Evolutionary conservation across 2,888 invertebrate species (phyloP).

Genomic region (Scaptomyza parva): DNA sequence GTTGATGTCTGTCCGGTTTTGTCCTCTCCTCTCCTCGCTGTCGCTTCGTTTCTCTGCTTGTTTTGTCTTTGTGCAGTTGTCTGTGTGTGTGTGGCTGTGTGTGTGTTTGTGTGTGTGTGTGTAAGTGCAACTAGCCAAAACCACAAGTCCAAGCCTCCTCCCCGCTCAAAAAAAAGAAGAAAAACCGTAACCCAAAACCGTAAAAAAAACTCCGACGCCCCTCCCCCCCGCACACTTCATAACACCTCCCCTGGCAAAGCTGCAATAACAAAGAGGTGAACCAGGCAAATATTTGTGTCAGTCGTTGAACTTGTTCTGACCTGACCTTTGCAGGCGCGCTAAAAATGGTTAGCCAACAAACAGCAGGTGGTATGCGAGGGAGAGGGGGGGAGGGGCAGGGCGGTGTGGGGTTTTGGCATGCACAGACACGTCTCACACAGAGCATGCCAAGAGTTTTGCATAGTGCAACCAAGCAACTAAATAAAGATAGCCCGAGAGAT

Average conservation of each 20-base stretch:
- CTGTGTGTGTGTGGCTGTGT: neutral
- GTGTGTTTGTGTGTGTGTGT: slow-evolving; percentile 25
- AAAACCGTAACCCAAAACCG: neutral
- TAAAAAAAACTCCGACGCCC: no score
- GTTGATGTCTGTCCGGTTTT: slow-evolving; percentile 43
- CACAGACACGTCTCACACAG: slow-evolving; percentile 49
- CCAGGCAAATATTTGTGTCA: slow-evolving; percentile 72
- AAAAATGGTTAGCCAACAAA: slow-evolving; percentile 5
- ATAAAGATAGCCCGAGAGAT: slow-evolving; percentile 9
- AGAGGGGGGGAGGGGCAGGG: neutral
- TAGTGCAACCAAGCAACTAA: slow-evolving; percentile 36
- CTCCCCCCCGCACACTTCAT: neutral
- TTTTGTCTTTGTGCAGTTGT: slow-evolving; percentile 33
- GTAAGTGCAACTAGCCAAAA: slow-evolving; percentile 45
- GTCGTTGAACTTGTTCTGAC: slow-evolving; percentile 72
- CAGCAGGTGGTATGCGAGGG: slow-evolving; percentile 2
- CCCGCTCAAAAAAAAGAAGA: neutral
- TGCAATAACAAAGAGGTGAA: slow-evolving; percentile 54
- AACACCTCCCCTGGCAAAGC: slow-evolving; percentile 40
- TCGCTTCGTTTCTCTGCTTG: slow-evolving; percentile 22
- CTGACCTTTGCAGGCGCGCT: slow-evolving; percentile 50
- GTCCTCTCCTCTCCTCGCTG: no score
- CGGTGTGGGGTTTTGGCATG: no score
- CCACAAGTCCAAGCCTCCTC: slow-evolving; percentile 2
- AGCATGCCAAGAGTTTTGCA: slow-evolving; percentile 40